A percentile compares a stretch with the other conserved stretches of the same genome.
Evolutionary conservation across 2,113 vertebrate species (phyloP).

Genomic region (Nibea albiflora): DNA sequence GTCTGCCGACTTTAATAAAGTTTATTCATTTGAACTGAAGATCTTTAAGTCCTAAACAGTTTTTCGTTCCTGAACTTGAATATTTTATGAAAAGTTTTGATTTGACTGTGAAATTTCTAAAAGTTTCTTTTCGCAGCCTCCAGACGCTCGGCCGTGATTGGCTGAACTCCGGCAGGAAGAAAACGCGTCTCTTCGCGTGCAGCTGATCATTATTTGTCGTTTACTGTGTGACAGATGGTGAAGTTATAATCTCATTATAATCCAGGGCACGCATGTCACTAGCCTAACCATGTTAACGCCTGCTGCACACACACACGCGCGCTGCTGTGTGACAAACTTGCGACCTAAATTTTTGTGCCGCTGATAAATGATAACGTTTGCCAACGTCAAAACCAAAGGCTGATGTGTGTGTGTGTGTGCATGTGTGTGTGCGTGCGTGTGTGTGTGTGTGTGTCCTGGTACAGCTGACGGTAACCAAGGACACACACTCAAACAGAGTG

Average conservation of each 20-base stretch:
- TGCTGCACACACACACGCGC: too few relatives aligned
- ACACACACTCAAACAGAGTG: conserved; percentile 38
- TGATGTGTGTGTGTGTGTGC: background rate
- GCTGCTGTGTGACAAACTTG: too few relatives aligned
- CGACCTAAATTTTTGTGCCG: background rate
- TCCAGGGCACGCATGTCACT: background rate
- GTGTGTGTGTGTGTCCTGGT: conserved; percentile 18
- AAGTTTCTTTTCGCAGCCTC: background rate
- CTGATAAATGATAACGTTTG: background rate
- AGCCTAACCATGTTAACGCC: background rate
- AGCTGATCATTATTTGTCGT: too few relatives aligned
- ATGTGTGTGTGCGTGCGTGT: background rate
- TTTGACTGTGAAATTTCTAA: background rate
- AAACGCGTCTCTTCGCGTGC: too few relatives aligned
- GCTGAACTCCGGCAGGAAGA: too few relatives aligned
- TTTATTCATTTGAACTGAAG: background rate
- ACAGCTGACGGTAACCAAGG: conserved; percentile 35
- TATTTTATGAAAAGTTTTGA: background rate
- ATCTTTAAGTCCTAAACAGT: background rate
- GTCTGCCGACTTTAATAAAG: background rate
- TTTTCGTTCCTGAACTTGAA: background rate
- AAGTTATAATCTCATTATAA: too few relatives aligned
- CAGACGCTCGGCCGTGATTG: too few relatives aligned
- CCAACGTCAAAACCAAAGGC: background rate
- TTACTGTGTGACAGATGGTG: too few relatives aligned